A percentile compares a stretch with the other conserved stretches of the same genome.
phyloP scores from a whole-genome alignment of 2,888 invertebrate genomes.

The Polymixis flavicincta region DNA sequence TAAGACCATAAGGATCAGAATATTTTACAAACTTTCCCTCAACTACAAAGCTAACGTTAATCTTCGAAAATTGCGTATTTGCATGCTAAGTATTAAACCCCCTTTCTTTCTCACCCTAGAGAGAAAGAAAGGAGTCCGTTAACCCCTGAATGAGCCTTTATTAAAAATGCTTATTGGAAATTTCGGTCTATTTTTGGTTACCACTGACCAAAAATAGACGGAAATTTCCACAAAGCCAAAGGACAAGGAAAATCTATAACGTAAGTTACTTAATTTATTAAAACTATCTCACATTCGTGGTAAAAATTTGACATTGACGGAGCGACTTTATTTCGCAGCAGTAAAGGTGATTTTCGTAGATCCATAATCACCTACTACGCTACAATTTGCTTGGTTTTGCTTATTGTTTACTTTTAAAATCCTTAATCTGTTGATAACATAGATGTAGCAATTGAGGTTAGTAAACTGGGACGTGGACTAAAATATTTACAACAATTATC shows the following conservation, averaged over 20 bases:
- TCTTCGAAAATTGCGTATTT: constrained; percentile 1
- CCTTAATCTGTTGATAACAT: constrained; percentile 38
- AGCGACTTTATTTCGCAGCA: not conserved
- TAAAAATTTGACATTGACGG: not conserved
- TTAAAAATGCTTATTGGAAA: constrained; percentile 12
- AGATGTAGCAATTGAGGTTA: constrained; percentile 32
- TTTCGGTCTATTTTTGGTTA: not conserved
- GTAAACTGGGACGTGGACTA: constrained; percentile 18
- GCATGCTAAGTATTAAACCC: constrained; percentile 1
- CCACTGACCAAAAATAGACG: no score
- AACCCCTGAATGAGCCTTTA: not conserved
- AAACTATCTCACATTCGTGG: no score
- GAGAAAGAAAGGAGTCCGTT: constrained; percentile 3
- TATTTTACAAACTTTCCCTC: not conserved
- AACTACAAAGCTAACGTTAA: not conserved
- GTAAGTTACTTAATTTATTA: not conserved
- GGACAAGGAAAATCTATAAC: no score
- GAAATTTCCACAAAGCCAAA: no score
- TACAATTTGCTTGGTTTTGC: not conserved
- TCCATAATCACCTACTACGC: not conserved
- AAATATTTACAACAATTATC: constrained; percentile 18
- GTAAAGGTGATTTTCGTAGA: not conserved
- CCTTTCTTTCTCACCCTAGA: no score
- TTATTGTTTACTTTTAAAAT: not conserved
- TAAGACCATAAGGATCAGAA: not conserved